These are phyloP conservation scores for Halocynthia roretzi DNA, from an alignment of 23 tunicate species.

Conservation along the genomic window DNA sequence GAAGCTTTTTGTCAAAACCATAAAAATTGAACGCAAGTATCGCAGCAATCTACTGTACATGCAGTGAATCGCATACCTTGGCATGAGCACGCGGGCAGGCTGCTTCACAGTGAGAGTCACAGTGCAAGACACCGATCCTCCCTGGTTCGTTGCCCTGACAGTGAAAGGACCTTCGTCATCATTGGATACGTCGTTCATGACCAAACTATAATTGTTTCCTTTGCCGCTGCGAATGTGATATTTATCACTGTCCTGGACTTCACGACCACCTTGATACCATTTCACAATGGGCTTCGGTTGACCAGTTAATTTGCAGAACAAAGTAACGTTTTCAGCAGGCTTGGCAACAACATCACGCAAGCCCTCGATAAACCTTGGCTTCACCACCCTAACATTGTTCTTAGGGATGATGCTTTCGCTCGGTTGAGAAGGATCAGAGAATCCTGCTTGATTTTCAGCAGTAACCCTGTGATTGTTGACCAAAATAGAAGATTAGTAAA, in stretches of 20 bases:
- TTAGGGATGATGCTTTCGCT: conserved; percentile 61
- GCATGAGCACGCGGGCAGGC: conserved; percentile 62
- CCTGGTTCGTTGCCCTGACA: conserved; percentile 80
- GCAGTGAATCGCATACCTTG: conserved; percentile 16
- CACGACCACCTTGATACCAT: conserved; percentile 85
- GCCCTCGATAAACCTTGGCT: conserved; percentile 79
- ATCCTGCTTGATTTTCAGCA: conserved; percentile 72
- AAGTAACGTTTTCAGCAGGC: conserved; percentile 66
- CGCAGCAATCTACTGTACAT: no score
- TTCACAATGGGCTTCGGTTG: conserved; percentile 93
- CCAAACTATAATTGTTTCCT: conserved; percentile 85
- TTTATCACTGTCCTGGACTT: conserved; percentile 55
- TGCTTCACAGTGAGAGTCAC: conserved; percentile 56
- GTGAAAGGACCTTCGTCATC: conserved; percentile 87
- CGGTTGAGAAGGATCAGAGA: conserved; percentile 77
- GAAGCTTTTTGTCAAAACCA: no score
- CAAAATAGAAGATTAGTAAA: not conserved
- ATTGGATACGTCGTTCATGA: conserved; percentile 24
- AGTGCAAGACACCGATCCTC: conserved; percentile 60
- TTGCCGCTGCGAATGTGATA: conserved; percentile 81
- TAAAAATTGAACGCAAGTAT: no score
- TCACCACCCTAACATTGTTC: conserved; percentile 57
- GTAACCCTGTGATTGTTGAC: conserved; percentile 24
- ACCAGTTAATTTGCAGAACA: conserved; percentile 75
- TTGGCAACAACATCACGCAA: conserved; percentile 80